phyloP scores from a whole-genome alignment of 2,113 vertebrate genomes.

The Varanus komodoensis region DNA sequence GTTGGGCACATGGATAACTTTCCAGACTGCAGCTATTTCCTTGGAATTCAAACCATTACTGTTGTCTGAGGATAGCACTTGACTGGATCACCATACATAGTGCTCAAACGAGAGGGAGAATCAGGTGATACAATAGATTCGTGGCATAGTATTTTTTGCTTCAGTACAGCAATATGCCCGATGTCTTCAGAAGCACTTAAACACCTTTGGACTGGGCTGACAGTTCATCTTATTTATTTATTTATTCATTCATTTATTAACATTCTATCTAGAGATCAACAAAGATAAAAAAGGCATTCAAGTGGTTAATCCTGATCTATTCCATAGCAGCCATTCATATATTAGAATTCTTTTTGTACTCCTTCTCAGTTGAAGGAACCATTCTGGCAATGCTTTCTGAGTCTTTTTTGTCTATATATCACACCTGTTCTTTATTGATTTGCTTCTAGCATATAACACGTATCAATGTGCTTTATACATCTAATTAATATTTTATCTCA shows the following conservation, averaged over 20 bases:
- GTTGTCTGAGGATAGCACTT: neutral
- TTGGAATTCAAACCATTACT: neutral
- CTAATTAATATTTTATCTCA: constrained; percentile 34
- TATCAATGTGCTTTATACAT: constrained; percentile 32
- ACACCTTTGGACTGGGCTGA: neutral
- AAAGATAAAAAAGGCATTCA: no score
- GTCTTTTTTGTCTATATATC: neutral
- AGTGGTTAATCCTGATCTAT: neutral
- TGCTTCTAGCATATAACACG: neutral
- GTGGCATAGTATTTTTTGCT: neutral
- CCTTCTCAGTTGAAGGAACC: neutral
- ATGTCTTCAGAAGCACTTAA: neutral
- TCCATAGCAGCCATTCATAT: neutral
- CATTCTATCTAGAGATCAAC: no score
- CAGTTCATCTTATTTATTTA: neutral
- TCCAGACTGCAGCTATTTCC: neutral
- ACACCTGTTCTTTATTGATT: constrained; percentile 15
- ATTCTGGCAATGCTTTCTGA: neutral
- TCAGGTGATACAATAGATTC: neutral
- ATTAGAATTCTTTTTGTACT: constrained; percentile 13
- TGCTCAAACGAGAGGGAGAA: neutral
- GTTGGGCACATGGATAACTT: neutral
- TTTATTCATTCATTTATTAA: no score
- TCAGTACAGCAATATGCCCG: neutral
- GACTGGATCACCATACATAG: no score